phyloP scores from a whole-genome alignment of 2,888 invertebrate genomes.

The Campoplex nolae region DNA sequence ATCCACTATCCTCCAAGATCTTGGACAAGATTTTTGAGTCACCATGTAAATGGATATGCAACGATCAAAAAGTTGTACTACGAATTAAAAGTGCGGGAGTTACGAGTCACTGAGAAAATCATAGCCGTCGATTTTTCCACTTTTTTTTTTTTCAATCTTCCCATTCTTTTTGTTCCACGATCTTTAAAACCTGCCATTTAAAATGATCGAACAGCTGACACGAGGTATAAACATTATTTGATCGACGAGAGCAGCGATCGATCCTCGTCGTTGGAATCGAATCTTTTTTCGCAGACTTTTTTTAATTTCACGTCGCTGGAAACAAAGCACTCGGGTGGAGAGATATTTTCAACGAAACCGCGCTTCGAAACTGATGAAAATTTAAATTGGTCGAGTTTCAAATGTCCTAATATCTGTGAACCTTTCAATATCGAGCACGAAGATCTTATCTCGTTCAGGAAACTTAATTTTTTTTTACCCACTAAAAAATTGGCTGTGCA shows the following conservation, averaged over 20 bases:
- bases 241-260: background rate
- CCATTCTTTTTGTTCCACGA: background rate
- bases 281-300: background rate
- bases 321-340: background rate
- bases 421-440: background rate
- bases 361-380: background rate
- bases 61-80: background rate
- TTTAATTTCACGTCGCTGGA: background rate
- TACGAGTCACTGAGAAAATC: conserved; percentile 24
- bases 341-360: background rate
- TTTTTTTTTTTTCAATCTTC: background rate
- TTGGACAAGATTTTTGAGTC: background rate
- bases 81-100: conserved; percentile 38
- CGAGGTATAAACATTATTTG: background rate
- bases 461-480: background rate
- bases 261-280: background rate
- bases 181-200: background rate
- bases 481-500: background rate
- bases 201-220: background rate
- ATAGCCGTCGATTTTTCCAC: background rate
- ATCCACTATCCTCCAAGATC: background rate
- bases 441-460: background rate
- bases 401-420: background rate
- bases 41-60: background rate
- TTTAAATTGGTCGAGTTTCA: background rate